phyloP scores from a whole-genome alignment of 2,113 vertebrate genomes.

The Heterotis niloticus region DNA sequence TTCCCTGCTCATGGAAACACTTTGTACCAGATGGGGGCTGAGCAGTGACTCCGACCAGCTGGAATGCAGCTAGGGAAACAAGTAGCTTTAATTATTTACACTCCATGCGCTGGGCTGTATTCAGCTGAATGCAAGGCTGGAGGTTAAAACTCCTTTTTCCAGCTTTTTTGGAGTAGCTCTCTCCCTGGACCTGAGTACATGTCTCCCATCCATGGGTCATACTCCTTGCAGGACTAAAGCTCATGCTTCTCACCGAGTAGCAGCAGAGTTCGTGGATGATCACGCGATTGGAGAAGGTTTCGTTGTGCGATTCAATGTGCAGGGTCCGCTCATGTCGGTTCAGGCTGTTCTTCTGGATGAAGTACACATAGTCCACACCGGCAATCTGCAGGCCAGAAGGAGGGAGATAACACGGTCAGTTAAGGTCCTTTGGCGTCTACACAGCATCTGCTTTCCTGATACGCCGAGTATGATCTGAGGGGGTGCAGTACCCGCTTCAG shows the following conservation, averaged over 20 bases:
- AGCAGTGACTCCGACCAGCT: not conserved
- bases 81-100: slow-evolving; percentile 20
- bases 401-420: not conserved
- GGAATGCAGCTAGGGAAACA: not conserved
- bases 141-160: not conserved
- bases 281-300: slow-evolving; percentile 88
- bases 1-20: not conserved
- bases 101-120: not conserved
- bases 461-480: not conserved
- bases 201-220: not conserved
- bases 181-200: not conserved
- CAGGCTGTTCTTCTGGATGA: slow-evolving; percentile 89
- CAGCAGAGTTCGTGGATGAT: slow-evolving; percentile 80
- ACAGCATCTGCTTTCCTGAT: too few relatives aligned
- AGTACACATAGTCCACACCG: slow-evolving; percentile 91
- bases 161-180: not conserved
- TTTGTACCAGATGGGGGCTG: not conserved
- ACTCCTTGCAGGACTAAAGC: not conserved
- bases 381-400: slow-evolving; percentile 69
- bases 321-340: slow-evolving; percentile 83
- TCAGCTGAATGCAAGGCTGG: not conserved
- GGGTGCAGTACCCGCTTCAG: slow-evolving; percentile 78
- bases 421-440: not conserved
- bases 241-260: slow-evolving; percentile 76
- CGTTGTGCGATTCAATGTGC: slow-evolving; percentile 86